Percentiles rank a stretch among this genome's conserved stretches.
Conservation (phyloP, 2,888 invertebrate species). For the Aromia moschata region DNA sequence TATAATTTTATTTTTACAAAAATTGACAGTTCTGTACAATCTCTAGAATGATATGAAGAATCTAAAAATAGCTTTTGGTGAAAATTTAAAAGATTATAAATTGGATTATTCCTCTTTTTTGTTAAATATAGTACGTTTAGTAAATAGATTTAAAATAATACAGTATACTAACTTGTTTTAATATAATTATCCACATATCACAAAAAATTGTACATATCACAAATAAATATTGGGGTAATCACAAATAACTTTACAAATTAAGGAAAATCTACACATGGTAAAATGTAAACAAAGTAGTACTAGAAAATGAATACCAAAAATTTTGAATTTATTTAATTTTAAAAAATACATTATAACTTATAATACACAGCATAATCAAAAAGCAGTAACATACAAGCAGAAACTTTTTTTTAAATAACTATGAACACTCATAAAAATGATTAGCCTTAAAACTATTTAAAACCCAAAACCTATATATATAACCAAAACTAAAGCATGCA, state of each 20-base stretch:
- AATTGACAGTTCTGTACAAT: conserved; percentile 1
- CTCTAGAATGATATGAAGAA: conserved; percentile 4
- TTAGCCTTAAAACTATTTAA: conserved; percentile 36
- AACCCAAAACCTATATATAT: conserved; percentile 45
- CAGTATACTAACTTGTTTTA: conserved; percentile 17
- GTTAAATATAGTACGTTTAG: conserved; percentile 13
- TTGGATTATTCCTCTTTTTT: conserved; percentile 12
- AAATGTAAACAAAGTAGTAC: conserved; percentile 33
- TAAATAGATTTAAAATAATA: conserved; percentile 23
- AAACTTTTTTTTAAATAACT: conserved; percentile 37
- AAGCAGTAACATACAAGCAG: conserved; percentile 38
- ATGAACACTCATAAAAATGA: conserved; percentile 45
- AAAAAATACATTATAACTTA: conserved; percentile 6
- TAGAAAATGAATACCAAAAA: conserved; percentile 20
- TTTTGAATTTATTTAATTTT: conserved; percentile 5
- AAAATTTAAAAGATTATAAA: conserved; percentile 12
- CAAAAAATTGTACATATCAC: conserved; percentile 33
- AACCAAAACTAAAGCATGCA: conserved; percentile 31
- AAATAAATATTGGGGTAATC: conserved; percentile 23
- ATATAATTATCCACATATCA: conserved; percentile 27
- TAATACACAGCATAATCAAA: conserved; percentile 23
- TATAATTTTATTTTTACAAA: not conserved
- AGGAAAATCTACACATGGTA: conserved; percentile 18
- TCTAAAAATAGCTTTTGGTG: conserved; percentile 18
- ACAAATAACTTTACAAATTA: conserved; percentile 12